Evolutionary conservation across 2,113 vertebrate species (phyloP).

Genomic region (Leucoraja erinaceus): DNA sequence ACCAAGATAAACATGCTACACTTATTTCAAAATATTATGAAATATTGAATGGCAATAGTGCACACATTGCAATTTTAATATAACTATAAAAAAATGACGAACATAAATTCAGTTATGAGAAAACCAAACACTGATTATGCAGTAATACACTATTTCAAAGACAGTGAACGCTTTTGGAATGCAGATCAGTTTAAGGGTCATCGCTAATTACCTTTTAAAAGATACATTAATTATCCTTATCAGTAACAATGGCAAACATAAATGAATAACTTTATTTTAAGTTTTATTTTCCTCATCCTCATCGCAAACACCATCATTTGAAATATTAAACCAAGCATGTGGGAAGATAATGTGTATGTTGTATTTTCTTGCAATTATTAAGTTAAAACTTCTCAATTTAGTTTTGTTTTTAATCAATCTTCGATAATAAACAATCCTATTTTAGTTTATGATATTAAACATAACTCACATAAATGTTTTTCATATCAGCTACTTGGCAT

Average conservation of each 20-base stretch:
- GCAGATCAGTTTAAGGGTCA: background rate
- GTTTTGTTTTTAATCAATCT: background rate
- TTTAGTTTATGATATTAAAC: background rate
- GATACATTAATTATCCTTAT: background rate
- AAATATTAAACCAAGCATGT: background rate
- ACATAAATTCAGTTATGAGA: background rate
- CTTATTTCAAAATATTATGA: slow-evolving; percentile 2
- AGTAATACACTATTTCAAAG: background rate
- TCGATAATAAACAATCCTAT: background rate
- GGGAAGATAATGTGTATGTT: background rate
- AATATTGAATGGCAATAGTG: background rate
- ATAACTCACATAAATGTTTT: slow-evolving; percentile 95
- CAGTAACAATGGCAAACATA: background rate
- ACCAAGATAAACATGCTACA: background rate
- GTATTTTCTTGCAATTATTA: background rate
- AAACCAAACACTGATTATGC: background rate
- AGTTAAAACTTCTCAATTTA: background rate
- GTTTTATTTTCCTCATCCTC: background rate
- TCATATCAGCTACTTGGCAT: slow-evolving; percentile 98
- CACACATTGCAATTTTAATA: background rate
- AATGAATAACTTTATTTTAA: background rate
- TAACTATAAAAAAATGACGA: background rate
- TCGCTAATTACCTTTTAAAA: background rate
- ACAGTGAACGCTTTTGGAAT: background rate
- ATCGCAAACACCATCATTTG: background rate